Evolutionary conservation across 64 coral and sea anemone species (phyloP).

Genomic region (Orbicella faveolata): DNA sequence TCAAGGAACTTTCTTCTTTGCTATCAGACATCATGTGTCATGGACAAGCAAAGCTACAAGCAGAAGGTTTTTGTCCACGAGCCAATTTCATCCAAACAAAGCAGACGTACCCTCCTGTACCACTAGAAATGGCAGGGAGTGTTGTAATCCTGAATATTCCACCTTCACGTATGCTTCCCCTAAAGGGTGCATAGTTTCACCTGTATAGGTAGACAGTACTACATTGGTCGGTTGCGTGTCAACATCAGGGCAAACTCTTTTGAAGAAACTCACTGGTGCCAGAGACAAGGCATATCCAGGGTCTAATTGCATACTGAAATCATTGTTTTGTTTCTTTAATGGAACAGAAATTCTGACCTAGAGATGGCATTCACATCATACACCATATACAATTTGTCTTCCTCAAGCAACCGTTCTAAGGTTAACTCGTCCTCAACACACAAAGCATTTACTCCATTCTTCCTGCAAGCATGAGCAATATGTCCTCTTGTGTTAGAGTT

Average conservation of each 20-base stretch:
- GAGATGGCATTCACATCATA: slow-evolving; percentile 7
- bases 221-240: slow-evolving; percentile 38
- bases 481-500: slow-evolving; percentile 48
- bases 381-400: background rate
- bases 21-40: too few relatives aligned
- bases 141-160: slow-evolving; percentile 26
- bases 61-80: background rate
- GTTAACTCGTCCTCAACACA: background rate
- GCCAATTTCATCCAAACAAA: too few relatives aligned
- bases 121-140: slow-evolving; percentile 27
- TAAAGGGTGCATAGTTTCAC: slow-evolving; percentile 7
- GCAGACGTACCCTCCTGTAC: slow-evolving; percentile 26
- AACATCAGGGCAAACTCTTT: slow-evolving; percentile 51
- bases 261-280: slow-evolving; percentile 17
- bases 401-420: background rate
- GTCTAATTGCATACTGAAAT: slow-evolving; percentile 61
- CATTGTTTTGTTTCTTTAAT: slow-evolving; percentile 38
- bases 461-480: slow-evolving; percentile 39
- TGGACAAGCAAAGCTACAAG: too few relatives aligned
- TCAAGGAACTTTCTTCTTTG: too few relatives aligned
- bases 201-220: slow-evolving; percentile 48
- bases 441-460: slow-evolving; percentile 30
- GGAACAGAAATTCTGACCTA: too few relatives aligned
- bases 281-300: slow-evolving; percentile 59
- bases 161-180: slow-evolving; percentile 51